Conservation (phyloP, 1,140 invertebrate species). For the Solenopsis fugax region DNA sequence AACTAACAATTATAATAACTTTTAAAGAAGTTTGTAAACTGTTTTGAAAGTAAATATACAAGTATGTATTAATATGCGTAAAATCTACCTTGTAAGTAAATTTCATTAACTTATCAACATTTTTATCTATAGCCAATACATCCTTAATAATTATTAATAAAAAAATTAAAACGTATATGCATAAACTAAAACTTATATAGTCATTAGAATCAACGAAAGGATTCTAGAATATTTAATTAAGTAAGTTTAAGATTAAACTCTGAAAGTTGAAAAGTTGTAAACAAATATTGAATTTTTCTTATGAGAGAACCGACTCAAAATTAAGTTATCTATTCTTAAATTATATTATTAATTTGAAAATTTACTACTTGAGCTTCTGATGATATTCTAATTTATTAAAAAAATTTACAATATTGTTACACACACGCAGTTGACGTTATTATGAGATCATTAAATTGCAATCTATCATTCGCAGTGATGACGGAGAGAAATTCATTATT, state of each 20-base stretch:
- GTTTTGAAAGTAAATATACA: too few species aligned
- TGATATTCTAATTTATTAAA: not conserved
- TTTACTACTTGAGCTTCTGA: not conserved
- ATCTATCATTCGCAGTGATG: slow-evolving; percentile 10
- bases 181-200: not conserved
- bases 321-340: too few species aligned
- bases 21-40: too few species aligned
- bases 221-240: not conserved
- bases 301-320: too few species aligned
- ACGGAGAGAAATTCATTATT: not conserved
- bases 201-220: not conserved
- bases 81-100: too few species aligned
- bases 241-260: not conserved
- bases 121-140: too few species aligned
- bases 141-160: not conserved
- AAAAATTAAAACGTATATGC: not conserved
- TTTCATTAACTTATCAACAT: too few species aligned
- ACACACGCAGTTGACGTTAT: not conserved
- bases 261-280: not conserved
- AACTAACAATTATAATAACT: too few species aligned
- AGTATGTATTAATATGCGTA: too few species aligned
- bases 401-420: not conserved
- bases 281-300: not conserved
- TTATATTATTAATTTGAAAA: not conserved
- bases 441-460: not conserved